These are phyloP conservation scores for Craterocephalus amniculus DNA, from an alignment of 2,797 vertebrate species.

Conservation along the genomic window DNA sequence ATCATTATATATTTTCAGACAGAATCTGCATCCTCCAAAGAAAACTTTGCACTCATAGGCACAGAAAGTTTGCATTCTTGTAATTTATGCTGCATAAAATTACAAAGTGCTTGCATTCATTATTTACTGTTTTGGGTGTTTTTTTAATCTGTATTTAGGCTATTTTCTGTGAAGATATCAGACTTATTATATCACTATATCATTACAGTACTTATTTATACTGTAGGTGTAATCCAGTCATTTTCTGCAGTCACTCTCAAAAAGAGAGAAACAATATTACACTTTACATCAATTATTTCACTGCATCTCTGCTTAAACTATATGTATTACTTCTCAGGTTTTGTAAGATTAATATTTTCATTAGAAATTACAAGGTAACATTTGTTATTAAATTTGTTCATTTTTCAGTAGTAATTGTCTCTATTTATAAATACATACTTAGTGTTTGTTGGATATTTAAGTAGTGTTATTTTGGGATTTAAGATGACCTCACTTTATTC, in stretches of 20 bases:
- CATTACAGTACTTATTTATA: not conserved
- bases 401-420: not conserved
- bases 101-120: not conserved
- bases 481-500: constrained; percentile 2
- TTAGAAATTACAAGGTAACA: no score
- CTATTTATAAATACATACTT: not conserved
- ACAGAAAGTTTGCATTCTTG: constrained; percentile 13
- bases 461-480: no score
- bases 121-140: no score
- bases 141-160: no score
- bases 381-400: no score
- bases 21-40: not conserved
- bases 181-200: not conserved
- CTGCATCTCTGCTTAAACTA: no score
- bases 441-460: not conserved
- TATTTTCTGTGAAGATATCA: not conserved
- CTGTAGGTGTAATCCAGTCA: not conserved
- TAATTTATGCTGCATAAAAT: not conserved
- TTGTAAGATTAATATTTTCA: no score
- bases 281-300: not conserved
- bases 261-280: not conserved
- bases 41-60: not conserved
- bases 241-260: not conserved
- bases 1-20: not conserved
- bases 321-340: no score